Evolutionary conservation across 2,888 invertebrate genomes (phyloP).

Genomic region (Drosophila eohydei): DNA sequence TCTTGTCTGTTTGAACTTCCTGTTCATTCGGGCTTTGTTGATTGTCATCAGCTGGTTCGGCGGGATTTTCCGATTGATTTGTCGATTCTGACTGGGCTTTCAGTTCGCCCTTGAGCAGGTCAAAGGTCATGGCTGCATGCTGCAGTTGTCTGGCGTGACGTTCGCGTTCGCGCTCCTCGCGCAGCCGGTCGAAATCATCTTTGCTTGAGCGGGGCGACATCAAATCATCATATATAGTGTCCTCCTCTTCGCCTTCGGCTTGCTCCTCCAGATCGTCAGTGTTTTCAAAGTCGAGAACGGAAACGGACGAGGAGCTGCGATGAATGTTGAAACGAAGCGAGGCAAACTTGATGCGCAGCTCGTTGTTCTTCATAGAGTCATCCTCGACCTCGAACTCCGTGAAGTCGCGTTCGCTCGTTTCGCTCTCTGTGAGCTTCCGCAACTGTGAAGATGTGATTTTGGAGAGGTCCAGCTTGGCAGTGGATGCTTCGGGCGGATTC

Average conservation of each 20-base stretch:
- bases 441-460: constrained; percentile 34
- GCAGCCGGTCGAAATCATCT: constrained; percentile 89
- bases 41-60: neutral
- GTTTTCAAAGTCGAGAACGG: constrained; percentile 8
- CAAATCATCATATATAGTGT: neutral
- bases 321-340: constrained; percentile 39
- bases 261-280: neutral
- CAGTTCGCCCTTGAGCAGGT: constrained; percentile 61
- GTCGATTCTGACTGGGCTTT: constrained; percentile 3
- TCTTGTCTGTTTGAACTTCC: constrained; percentile 27
- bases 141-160: constrained; percentile 87
- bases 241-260: constrained; percentile 8
- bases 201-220: constrained; percentile 77
- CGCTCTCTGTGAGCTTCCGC: neutral
- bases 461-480: constrained; percentile 88
- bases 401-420: constrained; percentile 31
- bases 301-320: constrained; percentile 50
- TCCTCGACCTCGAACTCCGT: constrained; percentile 50
- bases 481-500: constrained; percentile 93
- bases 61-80: neutral
- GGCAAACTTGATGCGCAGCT: constrained; percentile 58
- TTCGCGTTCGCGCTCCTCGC: constrained; percentile 88
- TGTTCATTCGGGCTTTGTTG: neutral
- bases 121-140: constrained; percentile 61
- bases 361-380: constrained; percentile 3